Conservation (phyloP, 1,140 invertebrate genomes). For the Macrobrachium nipponense region DNA sequence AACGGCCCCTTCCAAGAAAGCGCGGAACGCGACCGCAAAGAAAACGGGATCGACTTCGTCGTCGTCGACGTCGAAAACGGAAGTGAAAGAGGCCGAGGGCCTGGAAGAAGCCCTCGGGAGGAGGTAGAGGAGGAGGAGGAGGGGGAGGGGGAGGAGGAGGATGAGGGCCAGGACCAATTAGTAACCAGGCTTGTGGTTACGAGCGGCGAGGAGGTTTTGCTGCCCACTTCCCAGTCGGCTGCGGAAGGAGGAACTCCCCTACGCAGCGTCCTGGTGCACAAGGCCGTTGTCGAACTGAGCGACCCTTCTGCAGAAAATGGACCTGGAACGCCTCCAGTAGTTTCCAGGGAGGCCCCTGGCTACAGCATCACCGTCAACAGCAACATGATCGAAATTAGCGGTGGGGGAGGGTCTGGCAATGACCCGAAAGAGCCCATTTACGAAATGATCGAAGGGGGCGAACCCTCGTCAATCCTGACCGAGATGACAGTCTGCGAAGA, state of each 20-base stretch:
- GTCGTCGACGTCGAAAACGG: constrained; percentile 3
- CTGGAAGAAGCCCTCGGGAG: neutral
- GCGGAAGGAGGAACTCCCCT: neutral
- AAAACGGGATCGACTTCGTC: constrained; percentile 34
- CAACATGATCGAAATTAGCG: constrained; percentile 48
- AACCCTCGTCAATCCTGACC: constrained; percentile 25
- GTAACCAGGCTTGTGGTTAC: constrained; percentile 48
- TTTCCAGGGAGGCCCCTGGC: neutral
- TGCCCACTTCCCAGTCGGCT: constrained; percentile 17
- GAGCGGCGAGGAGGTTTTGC: constrained; percentile 34
- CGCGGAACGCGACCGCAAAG: constrained; percentile 8
- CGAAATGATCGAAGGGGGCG: constrained; percentile 15
- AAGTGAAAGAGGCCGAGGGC: neutral
- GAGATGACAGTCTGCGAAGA: constrained; percentile 28
- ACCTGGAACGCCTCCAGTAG: neutral
- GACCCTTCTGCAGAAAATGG: neutral
- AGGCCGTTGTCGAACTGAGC: constrained; percentile 24
- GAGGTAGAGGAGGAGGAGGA: neutral
- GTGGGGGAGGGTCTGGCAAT: neutral
- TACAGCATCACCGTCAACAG: constrained; percentile 49
- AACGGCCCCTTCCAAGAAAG: neutral
- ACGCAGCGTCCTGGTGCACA: constrained; percentile 28
- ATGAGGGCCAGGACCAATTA: constrained; percentile 15
- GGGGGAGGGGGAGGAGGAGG: neutral
- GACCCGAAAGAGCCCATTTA: neutral